Evolutionary conservation across 2,797 vertebrate species (phyloP).

Genomic region (Melanotaenia maccullochi): DNA sequence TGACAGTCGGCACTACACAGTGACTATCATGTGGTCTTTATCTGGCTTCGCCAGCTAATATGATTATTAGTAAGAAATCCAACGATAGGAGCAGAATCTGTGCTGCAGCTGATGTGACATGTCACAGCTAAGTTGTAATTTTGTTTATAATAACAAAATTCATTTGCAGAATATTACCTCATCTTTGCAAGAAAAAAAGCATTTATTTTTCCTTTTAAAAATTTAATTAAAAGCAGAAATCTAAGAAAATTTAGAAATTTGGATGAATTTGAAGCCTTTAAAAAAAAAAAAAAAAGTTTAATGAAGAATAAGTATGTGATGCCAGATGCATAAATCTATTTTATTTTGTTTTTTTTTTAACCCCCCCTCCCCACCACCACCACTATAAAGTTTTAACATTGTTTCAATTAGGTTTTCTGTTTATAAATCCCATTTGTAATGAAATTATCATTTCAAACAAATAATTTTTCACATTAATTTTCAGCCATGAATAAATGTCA

Average conservation of each 20-base stretch:
- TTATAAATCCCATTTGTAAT: no score
- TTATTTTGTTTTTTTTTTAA: no score
- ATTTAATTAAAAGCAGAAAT: background rate
- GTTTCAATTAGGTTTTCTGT: no score
- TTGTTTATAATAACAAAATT: background rate
- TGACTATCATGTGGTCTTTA: background rate
- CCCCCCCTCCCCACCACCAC: no score
- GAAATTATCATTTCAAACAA: no score
- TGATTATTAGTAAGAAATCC: background rate
- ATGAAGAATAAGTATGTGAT: background rate
- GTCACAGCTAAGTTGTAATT: background rate
- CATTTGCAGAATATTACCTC: background rate
- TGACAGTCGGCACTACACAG: background rate
- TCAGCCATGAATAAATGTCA: no score
- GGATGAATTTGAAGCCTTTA: background rate
- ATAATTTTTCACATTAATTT: no score
- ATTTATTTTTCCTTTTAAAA: background rate
- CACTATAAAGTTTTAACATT: no score
- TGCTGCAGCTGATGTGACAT: conserved; percentile 5
- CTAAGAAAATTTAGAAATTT: background rate
- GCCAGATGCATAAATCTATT: background rate
- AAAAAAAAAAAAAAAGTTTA: background rate
- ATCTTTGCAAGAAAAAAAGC: background rate
- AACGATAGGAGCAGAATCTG: background rate
- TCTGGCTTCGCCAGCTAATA: conserved; percentile 5